These are phyloP conservation scores for Archilochus colubris DNA, from an alignment of 2,113 vertebrate species.

Conservation along the genomic window DNA sequence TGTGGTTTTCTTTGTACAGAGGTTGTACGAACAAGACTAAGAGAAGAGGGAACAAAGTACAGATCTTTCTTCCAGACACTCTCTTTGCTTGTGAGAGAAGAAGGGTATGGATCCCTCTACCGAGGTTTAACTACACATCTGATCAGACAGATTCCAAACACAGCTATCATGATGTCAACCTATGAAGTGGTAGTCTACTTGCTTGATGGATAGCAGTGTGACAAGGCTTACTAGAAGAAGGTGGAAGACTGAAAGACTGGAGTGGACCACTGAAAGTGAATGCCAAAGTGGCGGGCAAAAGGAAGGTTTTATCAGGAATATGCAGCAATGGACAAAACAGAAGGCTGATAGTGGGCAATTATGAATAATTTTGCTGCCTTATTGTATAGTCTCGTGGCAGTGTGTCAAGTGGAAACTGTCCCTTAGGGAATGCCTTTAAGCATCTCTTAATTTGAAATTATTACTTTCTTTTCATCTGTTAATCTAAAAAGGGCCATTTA, in stretches of 20 bases:
- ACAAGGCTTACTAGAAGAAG: constrained; percentile 8
- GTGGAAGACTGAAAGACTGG: constrained; percentile 80
- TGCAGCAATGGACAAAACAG: constrained; percentile 57
- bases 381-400: constrained; percentile 54
- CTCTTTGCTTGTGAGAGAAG: constrained; percentile 88
- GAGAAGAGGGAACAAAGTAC: constrained; percentile 98
- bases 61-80: constrained; percentile 95
- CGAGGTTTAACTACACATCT: constrained; percentile 95
- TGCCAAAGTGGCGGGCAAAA: constrained; percentile 52
- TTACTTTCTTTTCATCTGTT: constrained; percentile 52
- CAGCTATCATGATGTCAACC: constrained; percentile 98
- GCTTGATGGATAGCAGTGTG: constrained; percentile 84
- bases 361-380: constrained; percentile 58
- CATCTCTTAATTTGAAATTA: constrained; percentile 51
- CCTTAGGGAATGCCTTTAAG: constrained; percentile 62
- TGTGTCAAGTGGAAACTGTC: constrained; percentile 28
- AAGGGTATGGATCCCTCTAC: constrained; percentile 94
- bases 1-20: constrained; percentile 78
- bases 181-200: constrained; percentile 97
- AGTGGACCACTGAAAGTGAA: constrained; percentile 74
- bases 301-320: constrained; percentile 46
- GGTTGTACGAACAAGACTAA: constrained; percentile 96
- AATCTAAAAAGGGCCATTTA: not conserved
- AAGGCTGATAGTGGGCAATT: constrained; percentile 56
- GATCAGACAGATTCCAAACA: constrained; percentile 98